phyloP scores from a whole-genome alignment of 1,140 invertebrate genomes.

The Heliconius hewitsoni region DNA sequence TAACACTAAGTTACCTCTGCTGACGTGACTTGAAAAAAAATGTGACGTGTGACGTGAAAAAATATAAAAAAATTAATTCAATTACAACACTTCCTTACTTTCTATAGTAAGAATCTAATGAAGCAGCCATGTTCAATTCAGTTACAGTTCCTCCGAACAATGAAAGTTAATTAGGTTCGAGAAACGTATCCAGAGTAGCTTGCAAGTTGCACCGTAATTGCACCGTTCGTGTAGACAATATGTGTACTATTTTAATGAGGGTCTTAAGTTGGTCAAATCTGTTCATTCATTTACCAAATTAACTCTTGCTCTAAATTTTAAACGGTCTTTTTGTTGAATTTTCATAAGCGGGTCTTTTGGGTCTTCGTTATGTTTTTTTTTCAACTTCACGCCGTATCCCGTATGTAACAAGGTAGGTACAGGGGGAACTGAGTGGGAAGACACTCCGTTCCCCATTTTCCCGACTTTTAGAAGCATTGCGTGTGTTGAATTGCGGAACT shows the following conservation, averaged over 20 bases:
- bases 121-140: conserved; percentile 6
- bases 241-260: neutral
- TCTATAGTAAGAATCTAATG: neutral
- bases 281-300: neutral
- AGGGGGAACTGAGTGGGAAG: too few relatives aligned
- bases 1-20: too few relatives aligned
- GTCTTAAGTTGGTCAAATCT: neutral
- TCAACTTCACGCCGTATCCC: too few relatives aligned
- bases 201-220: conserved; percentile 1
- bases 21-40: too few relatives aligned
- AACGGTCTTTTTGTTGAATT: neutral
- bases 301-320: neutral
- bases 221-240: neutral
- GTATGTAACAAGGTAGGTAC: too few relatives aligned
- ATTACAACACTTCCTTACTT: too few relatives aligned
- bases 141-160: neutral
- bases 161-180: conserved; percentile 5
- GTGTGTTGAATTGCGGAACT: too few relatives aligned
- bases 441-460: too few relatives aligned
- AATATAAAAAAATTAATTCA: too few relatives aligned
- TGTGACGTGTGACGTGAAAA: too few relatives aligned
- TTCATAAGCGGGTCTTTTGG: neutral
- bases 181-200: neutral
- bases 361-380: too few relatives aligned
- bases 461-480: too few relatives aligned